Conservation (phyloP, 37 sponge, comb jelly and placozoan genomes). For the Ianthella basta region DNA sequence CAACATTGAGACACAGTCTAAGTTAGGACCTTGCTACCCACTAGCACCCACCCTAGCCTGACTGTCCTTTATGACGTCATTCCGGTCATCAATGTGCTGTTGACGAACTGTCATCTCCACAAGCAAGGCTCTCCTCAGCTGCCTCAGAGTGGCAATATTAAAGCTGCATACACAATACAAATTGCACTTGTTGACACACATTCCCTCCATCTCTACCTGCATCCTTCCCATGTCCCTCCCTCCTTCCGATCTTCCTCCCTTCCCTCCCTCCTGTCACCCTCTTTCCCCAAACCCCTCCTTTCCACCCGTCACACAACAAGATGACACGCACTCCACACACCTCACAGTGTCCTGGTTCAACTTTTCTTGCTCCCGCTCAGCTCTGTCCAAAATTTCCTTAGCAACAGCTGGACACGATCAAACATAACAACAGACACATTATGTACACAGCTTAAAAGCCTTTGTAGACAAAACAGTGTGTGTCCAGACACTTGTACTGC, state of each 20-base stretch:
- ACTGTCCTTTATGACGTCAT: neutral
- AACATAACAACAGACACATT: neutral
- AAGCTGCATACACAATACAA: neutral
- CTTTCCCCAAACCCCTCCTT: neutral
- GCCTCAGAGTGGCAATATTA: neutral
- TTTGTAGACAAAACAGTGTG: no score
- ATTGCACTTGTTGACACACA: neutral
- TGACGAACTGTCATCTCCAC: neutral
- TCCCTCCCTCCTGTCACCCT: neutral
- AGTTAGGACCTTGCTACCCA: no score
- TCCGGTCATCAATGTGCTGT: neutral
- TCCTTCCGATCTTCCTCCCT: neutral
- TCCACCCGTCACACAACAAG: no score
- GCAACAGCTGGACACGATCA: slow-evolving; percentile 7
- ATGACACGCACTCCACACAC: neutral
- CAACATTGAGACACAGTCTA: no score
- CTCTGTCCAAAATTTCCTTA: slow-evolving; percentile 1
- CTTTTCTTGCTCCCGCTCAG: neutral
- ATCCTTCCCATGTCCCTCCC: neutral
- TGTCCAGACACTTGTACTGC: no score
- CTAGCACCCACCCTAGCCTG: neutral
- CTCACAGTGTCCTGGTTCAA: neutral
- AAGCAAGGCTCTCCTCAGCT: neutral
- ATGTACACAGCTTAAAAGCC: no score
- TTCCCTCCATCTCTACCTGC: neutral